phyloP scores from a whole-genome alignment of 2,888 invertebrate species.

The Geophilus truncorum region DNA sequence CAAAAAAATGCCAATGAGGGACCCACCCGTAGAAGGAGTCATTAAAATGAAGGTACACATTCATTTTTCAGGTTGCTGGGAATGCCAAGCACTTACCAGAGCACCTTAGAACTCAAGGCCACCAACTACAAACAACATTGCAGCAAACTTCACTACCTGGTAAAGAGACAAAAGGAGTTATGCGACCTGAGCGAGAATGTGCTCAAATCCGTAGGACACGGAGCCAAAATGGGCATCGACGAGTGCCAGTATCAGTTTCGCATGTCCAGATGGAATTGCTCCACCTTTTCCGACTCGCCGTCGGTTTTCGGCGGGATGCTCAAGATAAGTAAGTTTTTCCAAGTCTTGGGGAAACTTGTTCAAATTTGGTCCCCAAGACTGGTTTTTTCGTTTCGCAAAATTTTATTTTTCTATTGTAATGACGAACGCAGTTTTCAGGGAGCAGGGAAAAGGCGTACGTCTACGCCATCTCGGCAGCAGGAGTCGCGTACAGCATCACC shows the following conservation, averaged over 20 bases:
- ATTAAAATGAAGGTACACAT: background rate
- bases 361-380: background rate
- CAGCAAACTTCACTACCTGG: conserved; percentile 63
- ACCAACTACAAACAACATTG: conserved; percentile 62
- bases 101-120: conserved; percentile 45
- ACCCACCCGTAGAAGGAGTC: background rate
- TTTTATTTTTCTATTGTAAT: background rate
- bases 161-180: conserved; percentile 63
- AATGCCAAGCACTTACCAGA: conserved; percentile 49
- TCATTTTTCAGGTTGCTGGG: conserved; percentile 51
- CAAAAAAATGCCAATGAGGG: background rate
- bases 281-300: conserved; percentile 67
- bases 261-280: conserved; percentile 84
- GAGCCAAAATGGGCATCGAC: conserved; percentile 76
- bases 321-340: conserved; percentile 70
- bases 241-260: conserved; percentile 87
- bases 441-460: conserved; percentile 86
- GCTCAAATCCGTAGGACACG: conserved; percentile 71
- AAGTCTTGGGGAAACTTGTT: too few species aligned
- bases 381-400: background rate
- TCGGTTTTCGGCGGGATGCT: conserved; percentile 79
- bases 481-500: conserved; percentile 82
- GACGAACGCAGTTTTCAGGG: conserved; percentile 54
- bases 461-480: conserved; percentile 80
- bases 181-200: conserved; percentile 67